Conservation (phyloP, 2,797 vertebrate species). For the Enteromius fasciolatus region DNA sequence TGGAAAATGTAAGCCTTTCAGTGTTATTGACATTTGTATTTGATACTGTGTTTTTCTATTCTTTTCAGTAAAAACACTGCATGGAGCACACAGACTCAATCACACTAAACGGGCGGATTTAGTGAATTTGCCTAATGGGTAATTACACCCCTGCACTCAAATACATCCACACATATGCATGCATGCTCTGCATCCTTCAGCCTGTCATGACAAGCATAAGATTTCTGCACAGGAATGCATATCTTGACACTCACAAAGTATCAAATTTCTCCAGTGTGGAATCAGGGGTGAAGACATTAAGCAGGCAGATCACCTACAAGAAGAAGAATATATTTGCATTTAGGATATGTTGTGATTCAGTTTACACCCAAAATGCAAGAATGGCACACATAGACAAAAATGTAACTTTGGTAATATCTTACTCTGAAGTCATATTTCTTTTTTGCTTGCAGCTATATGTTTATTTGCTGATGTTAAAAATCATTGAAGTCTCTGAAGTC, state of each 20-base stretch:
- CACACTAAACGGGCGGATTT: not conserved
- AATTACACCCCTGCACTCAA: not conserved
- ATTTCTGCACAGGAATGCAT: slow-evolving; percentile 66
- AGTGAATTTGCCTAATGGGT: too few species aligned
- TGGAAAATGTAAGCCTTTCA: not conserved
- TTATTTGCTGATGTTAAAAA: slow-evolving; percentile 8
- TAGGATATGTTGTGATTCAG: not conserved
- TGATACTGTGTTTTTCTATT: not conserved
- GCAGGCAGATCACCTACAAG: slow-evolving; percentile 80
- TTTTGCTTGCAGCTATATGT: not conserved
- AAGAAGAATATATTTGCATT: not conserved
- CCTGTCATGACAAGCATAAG: slow-evolving; percentile 64
- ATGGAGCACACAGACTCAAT: slow-evolving; percentile 1
- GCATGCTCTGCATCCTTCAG: slow-evolving; percentile 4
- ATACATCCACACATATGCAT: not conserved
- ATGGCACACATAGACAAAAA: not conserved
- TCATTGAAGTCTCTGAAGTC: slow-evolving; percentile 20
- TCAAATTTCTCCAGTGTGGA: slow-evolving; percentile 81
- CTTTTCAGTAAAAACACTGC: not conserved
- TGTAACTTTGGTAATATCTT: not conserved
- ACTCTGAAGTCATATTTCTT: not conserved
- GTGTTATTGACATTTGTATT: not conserved
- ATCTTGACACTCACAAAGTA: slow-evolving; percentile 79
- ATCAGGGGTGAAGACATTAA: slow-evolving; percentile 84
- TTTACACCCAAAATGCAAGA: not conserved